Percentiles rank a stretch among this genome's conserved stretches.
These are phyloP conservation scores for Triops cancriformis DNA, from an alignment of 1,140 invertebrate genomes.

Conservation along the genomic window DNA sequence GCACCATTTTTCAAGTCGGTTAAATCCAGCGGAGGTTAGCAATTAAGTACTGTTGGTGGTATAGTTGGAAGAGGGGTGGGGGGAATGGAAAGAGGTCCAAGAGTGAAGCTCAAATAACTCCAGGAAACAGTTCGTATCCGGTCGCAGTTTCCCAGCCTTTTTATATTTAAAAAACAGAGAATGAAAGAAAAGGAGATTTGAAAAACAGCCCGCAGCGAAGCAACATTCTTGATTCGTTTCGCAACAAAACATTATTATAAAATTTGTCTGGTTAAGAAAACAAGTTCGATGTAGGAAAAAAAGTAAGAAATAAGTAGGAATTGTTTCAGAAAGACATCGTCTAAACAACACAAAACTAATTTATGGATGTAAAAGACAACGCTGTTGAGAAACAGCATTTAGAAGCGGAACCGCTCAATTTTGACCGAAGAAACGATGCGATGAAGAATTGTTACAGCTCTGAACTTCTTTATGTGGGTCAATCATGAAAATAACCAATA, in stretches of 20 bases:
- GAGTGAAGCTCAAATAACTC: background rate
- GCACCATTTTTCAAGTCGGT: background rate
- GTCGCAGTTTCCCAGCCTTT: background rate
- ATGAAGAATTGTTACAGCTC: too few species aligned
- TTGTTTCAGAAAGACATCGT: too few species aligned
- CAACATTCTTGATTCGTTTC: background rate
- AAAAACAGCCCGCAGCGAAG: background rate
- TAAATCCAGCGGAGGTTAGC: slow-evolving; percentile 1
- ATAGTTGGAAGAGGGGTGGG: background rate
- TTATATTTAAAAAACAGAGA: background rate
- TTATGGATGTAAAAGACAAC: too few species aligned
- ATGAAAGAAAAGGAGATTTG: background rate
- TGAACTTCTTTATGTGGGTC: too few species aligned
- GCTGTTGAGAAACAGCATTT: too few species aligned
- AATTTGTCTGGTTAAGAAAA: too few species aligned
- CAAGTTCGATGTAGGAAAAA: too few species aligned
- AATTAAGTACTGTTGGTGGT: background rate
- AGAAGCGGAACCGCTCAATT: too few species aligned
- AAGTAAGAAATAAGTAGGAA: too few species aligned
- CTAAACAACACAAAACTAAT: too few species aligned
- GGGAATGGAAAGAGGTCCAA: background rate
- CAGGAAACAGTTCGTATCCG: slow-evolving; percentile 9
- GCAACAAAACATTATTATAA: background rate
- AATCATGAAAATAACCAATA: too few species aligned
- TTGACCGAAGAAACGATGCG: too few species aligned